phyloP scores from a whole-genome alignment of 2,888 invertebrate species.

The Cheilosia vulpina region DNA sequence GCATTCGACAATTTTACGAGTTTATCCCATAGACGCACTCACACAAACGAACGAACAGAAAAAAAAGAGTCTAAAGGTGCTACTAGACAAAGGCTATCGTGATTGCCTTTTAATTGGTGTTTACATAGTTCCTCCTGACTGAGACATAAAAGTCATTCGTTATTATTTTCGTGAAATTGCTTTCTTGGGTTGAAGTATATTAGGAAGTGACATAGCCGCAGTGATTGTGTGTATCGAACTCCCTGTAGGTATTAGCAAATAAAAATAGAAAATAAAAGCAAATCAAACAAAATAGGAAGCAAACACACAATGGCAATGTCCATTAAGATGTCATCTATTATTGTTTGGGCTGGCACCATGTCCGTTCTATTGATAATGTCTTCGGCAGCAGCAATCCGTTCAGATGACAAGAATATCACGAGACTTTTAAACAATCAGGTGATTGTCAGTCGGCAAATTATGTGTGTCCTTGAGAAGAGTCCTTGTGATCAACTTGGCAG shows the following conservation, averaged over 20 bases:
- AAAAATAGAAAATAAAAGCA: not conserved
- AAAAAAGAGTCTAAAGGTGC: constrained; percentile 33
- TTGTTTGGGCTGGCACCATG: constrained; percentile 74
- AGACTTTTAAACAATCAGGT: constrained; percentile 82
- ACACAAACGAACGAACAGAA: not conserved
- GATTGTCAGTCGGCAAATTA: constrained; percentile 84
- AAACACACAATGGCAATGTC: constrained; percentile 62
- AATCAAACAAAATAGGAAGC: not conserved
- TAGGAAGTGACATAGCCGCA: constrained; percentile 13
- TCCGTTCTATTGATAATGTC: constrained; percentile 69
- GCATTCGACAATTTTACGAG: constrained; percentile 44
- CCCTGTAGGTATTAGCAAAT: not conserved
- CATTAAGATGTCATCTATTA: constrained; percentile 71
- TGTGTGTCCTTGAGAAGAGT: constrained; percentile 85
- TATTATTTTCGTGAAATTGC: constrained; percentile 38
- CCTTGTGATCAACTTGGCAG: constrained; percentile 86
- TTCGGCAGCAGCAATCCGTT: constrained; percentile 68
- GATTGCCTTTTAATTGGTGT: constrained; percentile 64
- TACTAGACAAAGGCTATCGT: constrained; percentile 27
- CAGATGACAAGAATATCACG: constrained; percentile 81
- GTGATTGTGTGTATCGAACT: constrained; percentile 23
- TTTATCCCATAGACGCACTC: constrained; percentile 10
- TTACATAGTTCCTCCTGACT: constrained; percentile 41
- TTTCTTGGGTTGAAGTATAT: constrained; percentile 17
- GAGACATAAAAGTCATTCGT: constrained; percentile 3